A percentile compares a stretch with the other conserved stretches of the same genome.
Evolutionary conservation across 2,888 invertebrate genomes (phyloP).

Genomic region (Hirtodrosophila alboralis): DNA sequence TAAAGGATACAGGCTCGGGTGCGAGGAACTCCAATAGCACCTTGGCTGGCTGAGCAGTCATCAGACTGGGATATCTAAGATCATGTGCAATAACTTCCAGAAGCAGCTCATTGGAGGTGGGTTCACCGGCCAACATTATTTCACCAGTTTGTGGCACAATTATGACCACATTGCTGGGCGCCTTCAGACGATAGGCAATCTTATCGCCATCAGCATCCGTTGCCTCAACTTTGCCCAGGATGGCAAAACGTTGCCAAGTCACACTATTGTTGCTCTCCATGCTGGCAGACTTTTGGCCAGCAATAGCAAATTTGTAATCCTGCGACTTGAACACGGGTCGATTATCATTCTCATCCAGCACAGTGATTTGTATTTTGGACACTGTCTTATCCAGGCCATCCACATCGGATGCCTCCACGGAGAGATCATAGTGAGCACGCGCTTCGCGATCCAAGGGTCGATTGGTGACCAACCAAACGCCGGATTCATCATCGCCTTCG

Average conservation of each 20-base stretch:
- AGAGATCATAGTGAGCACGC: constrained; percentile 89
- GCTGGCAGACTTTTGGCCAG: constrained; percentile 86
- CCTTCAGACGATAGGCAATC: constrained; percentile 92
- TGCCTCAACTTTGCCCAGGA: constrained; percentile 93
- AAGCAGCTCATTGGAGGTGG: constrained; percentile 87
- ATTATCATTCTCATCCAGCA: constrained; percentile 96
- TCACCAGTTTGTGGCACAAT: constrained; percentile 97
- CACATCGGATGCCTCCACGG: constrained; percentile 91
- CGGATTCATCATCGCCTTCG: constrained; percentile 85
- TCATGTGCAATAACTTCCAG: constrained; percentile 93
- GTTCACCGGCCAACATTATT: constrained; percentile 92
- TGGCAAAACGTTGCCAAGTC: constrained; percentile 91
- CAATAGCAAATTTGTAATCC: constrained; percentile 91
- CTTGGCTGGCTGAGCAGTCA: constrained; percentile 89
- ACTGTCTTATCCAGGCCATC: constrained; percentile 92
- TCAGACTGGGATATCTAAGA: constrained; percentile 89
- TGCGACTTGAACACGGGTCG: constrained; percentile 92
- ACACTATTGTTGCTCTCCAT: constrained; percentile 86
- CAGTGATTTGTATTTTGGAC: constrained; percentile 90
- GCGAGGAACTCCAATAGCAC: constrained; percentile 90
- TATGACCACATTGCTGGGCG: constrained; percentile 92
- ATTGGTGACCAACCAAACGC: constrained; percentile 90
- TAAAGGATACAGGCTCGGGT: constrained; percentile 86
- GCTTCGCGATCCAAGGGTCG: constrained; percentile 92
- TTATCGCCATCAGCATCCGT: constrained; percentile 96